Evolutionary conservation across 2,113 vertebrate species (phyloP).

Genomic region (Solea senegalensis): DNA sequence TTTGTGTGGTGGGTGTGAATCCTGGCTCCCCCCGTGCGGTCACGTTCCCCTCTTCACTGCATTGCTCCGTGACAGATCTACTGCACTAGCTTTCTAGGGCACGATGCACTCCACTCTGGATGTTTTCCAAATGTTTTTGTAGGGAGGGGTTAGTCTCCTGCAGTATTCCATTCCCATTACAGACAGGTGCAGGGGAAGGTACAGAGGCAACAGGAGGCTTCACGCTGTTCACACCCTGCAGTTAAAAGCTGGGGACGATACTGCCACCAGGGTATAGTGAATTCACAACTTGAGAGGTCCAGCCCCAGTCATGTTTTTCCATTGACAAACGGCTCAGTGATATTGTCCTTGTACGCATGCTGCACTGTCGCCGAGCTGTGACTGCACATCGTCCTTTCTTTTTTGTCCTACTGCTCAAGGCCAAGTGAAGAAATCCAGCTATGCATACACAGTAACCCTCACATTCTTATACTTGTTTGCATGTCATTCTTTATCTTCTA

Average conservation of each 20-base stretch:
- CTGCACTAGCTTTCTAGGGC: slow-evolving; percentile 73
- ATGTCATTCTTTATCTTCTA: slow-evolving; percentile 11
- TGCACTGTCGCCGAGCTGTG: slow-evolving; percentile 11
- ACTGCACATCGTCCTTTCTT: background rate
- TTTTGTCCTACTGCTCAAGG: slow-evolving; percentile 29
- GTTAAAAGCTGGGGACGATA: slow-evolving; percentile 7
- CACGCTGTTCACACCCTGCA: background rate
- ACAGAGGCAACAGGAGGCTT: slow-evolving; percentile 20
- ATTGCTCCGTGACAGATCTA: slow-evolving; percentile 73
- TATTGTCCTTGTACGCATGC: slow-evolving; percentile 17
- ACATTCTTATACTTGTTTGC: slow-evolving; percentile 1
- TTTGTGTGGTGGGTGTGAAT: slow-evolving; percentile 48
- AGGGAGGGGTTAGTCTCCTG: slow-evolving; percentile 41
- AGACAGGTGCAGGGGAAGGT: slow-evolving; percentile 51
- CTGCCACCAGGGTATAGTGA: background rate
- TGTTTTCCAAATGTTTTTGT: slow-evolving; percentile 64
- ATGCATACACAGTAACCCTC: background rate
- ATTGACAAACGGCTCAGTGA: background rate
- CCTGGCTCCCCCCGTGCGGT: slow-evolving; percentile 39
- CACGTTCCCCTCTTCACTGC: slow-evolving; percentile 63
- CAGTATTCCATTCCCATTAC: slow-evolving; percentile 59
- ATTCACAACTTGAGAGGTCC: slow-evolving; percentile 15
- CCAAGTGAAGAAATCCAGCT: slow-evolving; percentile 11
- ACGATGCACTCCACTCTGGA: slow-evolving; percentile 55
- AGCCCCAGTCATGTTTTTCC: slow-evolving; percentile 8